These are phyloP conservation scores for Bubo scandiacus DNA, from an alignment of 2,113 vertebrate species.

Conservation along the genomic window DNA sequence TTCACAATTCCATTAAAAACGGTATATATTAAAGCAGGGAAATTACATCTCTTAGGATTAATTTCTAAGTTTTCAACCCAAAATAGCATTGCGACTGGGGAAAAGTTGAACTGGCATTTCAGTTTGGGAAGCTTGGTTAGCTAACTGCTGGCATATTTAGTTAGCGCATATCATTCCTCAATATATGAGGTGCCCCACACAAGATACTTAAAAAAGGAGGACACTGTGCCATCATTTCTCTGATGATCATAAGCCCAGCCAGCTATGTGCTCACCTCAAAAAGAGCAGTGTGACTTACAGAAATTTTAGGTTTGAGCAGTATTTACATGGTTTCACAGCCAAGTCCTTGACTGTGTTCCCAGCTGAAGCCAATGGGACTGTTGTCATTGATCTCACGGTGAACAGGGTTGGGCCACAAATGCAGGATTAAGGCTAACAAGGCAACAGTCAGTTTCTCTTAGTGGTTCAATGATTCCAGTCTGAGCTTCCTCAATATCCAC, in stretches of 20 bases:
- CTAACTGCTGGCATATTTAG: background rate
- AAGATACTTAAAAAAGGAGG: background rate
- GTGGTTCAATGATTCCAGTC: background rate
- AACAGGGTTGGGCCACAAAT: background rate
- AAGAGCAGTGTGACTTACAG: background rate
- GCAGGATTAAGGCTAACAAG: background rate
- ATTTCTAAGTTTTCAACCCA: background rate
- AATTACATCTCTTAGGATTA: background rate
- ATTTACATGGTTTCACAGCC: background rate
- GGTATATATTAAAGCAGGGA: conserved; percentile 5
- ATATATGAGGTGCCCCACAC: background rate
- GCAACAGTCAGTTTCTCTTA: background rate
- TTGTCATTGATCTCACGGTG: background rate
- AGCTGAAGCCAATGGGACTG: background rate
- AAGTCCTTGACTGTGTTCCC: background rate
- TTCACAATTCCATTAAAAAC: conserved; percentile 45
- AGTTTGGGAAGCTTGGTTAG: background rate
- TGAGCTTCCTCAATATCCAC: background rate
- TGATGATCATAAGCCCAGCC: background rate
- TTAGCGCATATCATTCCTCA: background rate
- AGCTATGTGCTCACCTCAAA: background rate
- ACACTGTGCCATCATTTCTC: background rate
- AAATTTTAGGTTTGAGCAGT: background rate
- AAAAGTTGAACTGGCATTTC: background rate
- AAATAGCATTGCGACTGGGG: background rate